A percentile compares a stretch with the other conserved stretches of the same genome.
These are phyloP conservation scores for Tillus elongatus DNA, from an alignment of 2,888 invertebrate species.

Conservation along the genomic window DNA sequence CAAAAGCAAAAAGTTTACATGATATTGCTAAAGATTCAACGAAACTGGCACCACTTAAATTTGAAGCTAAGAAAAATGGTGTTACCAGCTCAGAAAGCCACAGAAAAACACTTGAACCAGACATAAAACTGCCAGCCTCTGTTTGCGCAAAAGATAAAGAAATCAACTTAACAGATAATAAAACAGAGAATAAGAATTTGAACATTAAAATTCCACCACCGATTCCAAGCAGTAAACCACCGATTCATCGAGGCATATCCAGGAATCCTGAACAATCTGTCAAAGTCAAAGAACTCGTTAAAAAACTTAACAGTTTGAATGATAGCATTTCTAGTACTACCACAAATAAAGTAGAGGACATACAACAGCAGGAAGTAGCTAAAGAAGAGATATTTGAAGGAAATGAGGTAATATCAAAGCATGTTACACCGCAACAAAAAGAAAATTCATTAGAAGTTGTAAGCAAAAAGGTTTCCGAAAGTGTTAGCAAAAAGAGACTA, in stretches of 20 bases:
- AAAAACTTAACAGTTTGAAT: constrained; percentile 30
- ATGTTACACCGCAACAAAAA: too few species aligned
- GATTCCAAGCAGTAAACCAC: constrained; percentile 11
- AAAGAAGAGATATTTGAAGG: too few species aligned
- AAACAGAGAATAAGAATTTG: neutral
- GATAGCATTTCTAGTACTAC: too few species aligned
- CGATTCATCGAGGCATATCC: neutral
- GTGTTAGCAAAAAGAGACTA: too few species aligned
- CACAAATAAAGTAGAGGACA: constrained; percentile 9
- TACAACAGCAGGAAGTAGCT: neutral
- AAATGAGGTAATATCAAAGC: too few species aligned
- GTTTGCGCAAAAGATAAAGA: neutral
- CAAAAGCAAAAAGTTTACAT: constrained; percentile 32
- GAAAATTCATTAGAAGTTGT: too few species aligned
- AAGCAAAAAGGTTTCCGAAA: too few species aligned
- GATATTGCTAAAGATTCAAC: constrained; percentile 20
- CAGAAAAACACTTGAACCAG: neutral
- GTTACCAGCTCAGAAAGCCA: neutral
- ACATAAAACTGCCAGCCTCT: constrained; percentile 8
- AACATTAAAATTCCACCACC: constrained; percentile 8
- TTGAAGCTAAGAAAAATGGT: neutral
- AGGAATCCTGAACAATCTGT: constrained; percentile 11
- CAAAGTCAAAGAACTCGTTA: constrained; percentile 33
- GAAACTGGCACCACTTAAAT: neutral
- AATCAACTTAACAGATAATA: neutral